A percentile compares a stretch with the other conserved stretches of the same genome.
Evolutionary conservation across 2,888 invertebrate genomes (phyloP).

Genomic region (Limnephilus marmoratus): DNA sequence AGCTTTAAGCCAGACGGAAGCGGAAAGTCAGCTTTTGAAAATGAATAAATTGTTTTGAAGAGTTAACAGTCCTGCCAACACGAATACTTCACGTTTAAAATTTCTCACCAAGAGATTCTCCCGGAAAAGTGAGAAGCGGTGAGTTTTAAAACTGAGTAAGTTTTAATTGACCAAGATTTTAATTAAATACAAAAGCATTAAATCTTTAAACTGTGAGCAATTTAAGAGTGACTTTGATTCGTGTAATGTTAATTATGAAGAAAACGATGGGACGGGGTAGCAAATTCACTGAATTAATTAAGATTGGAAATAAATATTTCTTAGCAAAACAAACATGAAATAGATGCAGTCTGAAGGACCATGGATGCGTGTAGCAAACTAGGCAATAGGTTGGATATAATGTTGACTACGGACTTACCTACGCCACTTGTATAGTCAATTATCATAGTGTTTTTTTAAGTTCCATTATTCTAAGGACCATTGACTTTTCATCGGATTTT

Average conservation of each 20-base stretch:
- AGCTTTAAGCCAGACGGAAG: background rate
- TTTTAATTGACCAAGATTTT: conserved; percentile 15
- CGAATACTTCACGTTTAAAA: background rate
- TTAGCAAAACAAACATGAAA: background rate
- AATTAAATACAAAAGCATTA: background rate
- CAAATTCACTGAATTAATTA: background rate
- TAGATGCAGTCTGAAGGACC: background rate
- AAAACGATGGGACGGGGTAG: background rate
- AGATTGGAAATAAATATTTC: background rate
- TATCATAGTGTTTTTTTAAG: background rate
- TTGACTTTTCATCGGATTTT: background rate
- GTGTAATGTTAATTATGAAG: background rate
- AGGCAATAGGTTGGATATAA: background rate
- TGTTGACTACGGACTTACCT: background rate
- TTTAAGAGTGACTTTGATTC: background rate
- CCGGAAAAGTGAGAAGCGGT: background rate
- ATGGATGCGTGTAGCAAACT: background rate
- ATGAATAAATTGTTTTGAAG: conserved; percentile 17
- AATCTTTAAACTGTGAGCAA: background rate
- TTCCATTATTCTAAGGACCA: background rate
- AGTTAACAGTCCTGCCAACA: conserved; percentile 24
- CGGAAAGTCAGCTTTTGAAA: background rate
- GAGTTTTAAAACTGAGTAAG: background rate
- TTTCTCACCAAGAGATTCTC: background rate
- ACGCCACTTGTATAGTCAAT: background rate